phyloP scores from a whole-genome alignment of 2,797 vertebrate genomes.

The Sebastes variabilis region DNA sequence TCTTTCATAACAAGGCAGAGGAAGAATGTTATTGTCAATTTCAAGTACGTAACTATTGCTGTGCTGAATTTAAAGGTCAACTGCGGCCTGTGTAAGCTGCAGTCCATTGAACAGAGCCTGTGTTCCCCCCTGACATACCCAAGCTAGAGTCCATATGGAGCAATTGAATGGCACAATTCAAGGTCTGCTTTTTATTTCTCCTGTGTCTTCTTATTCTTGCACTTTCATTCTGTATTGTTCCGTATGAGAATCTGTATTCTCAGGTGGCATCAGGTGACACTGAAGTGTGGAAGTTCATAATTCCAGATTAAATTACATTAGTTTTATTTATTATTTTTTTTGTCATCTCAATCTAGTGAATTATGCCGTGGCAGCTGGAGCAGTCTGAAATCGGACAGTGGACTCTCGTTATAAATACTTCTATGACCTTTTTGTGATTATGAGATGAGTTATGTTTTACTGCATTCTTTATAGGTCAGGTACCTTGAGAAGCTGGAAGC shows the following conservation, averaged over 20 bases:
- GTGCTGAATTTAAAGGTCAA: slow-evolving; percentile 32
- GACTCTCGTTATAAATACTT: neutral
- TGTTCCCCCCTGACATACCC: neutral
- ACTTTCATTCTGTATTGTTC: neutral
- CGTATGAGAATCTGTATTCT: neutral
- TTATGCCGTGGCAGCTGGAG: neutral
- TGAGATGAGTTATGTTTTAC: neutral
- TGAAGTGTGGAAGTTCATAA: neutral
- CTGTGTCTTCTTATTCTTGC: neutral
- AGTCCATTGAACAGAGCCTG: slow-evolving; percentile 1
- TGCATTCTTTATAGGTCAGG: neutral
- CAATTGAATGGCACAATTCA: neutral
- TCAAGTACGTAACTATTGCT: slow-evolving; percentile 3
- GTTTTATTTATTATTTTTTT: neutral
- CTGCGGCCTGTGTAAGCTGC: neutral
- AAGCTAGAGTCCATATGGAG: neutral
- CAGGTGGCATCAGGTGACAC: neutral
- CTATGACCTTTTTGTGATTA: neutral
- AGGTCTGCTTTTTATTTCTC: neutral
- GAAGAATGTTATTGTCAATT: slow-evolving; percentile 19
- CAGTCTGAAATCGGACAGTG: neutral
- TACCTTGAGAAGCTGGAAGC: neutral
- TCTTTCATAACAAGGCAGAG: slow-evolving; percentile 26
- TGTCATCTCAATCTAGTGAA: neutral
- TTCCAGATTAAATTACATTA: neutral